Percentiles rank a stretch among this genome's conserved stretches.
phyloP scores from a whole-genome alignment of 1,140 invertebrate genomes.

The Scaptomyza pallida region DNA sequence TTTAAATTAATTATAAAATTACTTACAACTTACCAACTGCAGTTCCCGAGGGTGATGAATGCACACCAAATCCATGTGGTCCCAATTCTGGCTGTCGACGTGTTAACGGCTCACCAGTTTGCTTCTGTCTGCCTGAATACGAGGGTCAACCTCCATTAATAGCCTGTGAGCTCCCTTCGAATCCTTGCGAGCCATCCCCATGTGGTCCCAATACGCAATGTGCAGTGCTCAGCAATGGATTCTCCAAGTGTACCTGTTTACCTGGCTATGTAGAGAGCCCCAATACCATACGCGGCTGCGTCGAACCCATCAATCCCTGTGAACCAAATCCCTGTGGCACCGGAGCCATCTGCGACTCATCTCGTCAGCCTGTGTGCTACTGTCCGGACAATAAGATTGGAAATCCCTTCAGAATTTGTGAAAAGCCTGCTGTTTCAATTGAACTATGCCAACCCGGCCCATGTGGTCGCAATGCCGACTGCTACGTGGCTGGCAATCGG shows the following conservation, averaged over 20 bases:
- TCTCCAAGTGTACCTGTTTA: conserved; percentile 94
- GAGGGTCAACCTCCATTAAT: conserved; percentile 92
- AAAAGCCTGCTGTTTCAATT: conserved; percentile 85
- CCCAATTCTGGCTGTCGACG: conserved; percentile 91
- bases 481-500: conserved; percentile 89
- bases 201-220: conserved; percentile 95
- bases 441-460: conserved; percentile 90
- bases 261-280: conserved; percentile 93
- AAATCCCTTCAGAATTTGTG: conserved; percentile 91
- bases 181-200: conserved; percentile 93
- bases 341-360: conserved; percentile 91
- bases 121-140: conserved; percentile 94
- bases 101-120: conserved; percentile 88
- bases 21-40: background rate
- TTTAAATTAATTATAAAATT: background rate
- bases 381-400: conserved; percentile 90
- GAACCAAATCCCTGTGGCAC: conserved; percentile 92
- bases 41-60: conserved; percentile 95
- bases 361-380: conserved; percentile 90
- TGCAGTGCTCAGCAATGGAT: conserved; percentile 90
- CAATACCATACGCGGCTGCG: conserved; percentile 93
- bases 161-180: conserved; percentile 85
- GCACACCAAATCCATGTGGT: conserved; percentile 93
- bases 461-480: conserved; percentile 91
- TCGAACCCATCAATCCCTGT: conserved; percentile 90